phyloP scores from a whole-genome alignment of 2,113 vertebrate species.

The Anarrhichthys ocellatus region DNA sequence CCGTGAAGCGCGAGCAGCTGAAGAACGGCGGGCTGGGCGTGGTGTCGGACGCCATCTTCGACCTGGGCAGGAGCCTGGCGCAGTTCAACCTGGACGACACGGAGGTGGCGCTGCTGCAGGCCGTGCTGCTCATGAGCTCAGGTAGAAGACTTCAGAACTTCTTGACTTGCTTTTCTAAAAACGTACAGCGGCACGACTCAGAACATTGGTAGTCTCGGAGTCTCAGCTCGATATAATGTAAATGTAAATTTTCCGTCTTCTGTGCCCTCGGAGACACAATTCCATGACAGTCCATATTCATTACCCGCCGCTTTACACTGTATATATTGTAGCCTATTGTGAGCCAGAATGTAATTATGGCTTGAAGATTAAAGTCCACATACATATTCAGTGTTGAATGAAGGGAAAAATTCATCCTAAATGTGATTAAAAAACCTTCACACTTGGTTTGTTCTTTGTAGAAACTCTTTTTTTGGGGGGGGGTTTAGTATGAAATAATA shows the following conservation, averaged over 20 bases:
- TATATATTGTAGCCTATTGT: background rate
- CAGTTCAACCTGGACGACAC: constrained; percentile 96
- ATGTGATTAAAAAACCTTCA: constrained; percentile 13
- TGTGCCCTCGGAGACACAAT: background rate
- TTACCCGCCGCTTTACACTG: constrained; percentile 10
- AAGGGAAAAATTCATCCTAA: background rate
- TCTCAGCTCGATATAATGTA: constrained; percentile 25
- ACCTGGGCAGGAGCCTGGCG: constrained; percentile 95
- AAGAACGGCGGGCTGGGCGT: constrained; percentile 95
- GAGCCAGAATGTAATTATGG: constrained; percentile 39
- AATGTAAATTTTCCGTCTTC: constrained; percentile 19
- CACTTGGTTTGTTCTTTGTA: background rate
- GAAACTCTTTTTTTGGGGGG: background rate
- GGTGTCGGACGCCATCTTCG: constrained; percentile 97
- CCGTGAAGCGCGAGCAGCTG: constrained; percentile 93
- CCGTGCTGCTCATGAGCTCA: constrained; percentile 97
- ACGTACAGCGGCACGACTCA: too few relatives aligned
- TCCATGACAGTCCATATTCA: constrained; percentile 11
- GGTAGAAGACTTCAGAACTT: constrained; percentile 70
- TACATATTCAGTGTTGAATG: constrained; percentile 17
- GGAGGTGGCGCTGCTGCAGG: constrained; percentile 96
- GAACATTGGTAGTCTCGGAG: too few relatives aligned
- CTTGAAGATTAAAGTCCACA: constrained; percentile 27
- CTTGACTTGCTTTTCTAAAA: too few relatives aligned
- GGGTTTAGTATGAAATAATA: background rate